Conservation (phyloP, 2,888 invertebrate genomes). For the Rhamphomyia laevipes region DNA sequence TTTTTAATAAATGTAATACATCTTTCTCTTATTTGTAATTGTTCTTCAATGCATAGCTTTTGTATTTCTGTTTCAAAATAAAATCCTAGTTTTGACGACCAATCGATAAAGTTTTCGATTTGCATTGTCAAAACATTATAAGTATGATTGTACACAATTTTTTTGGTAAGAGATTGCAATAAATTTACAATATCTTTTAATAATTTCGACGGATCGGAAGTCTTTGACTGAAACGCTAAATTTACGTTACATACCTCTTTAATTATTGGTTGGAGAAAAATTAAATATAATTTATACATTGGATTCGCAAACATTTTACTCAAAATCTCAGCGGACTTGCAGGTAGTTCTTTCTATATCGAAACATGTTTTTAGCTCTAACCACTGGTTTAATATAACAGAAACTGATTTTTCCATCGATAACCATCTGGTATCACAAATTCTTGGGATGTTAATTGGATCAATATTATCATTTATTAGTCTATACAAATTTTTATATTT, state of each 20-base stretch:
- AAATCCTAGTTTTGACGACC: background rate
- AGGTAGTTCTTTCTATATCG: background rate
- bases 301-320: background rate
- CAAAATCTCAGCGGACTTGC: background rate
- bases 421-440: conserved; percentile 19
- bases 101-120: no score
- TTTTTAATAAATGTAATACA: background rate
- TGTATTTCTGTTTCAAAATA: background rate
- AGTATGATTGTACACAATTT: no score
- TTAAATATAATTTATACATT: background rate
- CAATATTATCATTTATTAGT: conserved; percentile 17
- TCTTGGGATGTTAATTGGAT: conserved; percentile 18
- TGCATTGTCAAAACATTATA: no score
- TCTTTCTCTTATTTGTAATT: background rate
- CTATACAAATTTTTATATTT: conserved; percentile 16
- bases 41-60: background rate
- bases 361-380: background rate
- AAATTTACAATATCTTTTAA: no score
- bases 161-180: no score
- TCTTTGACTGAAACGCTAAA: background rate
- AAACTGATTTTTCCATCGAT: conserved; percentile 12
- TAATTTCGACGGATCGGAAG: no score
- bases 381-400: background rate
- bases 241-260: conserved; percentile 4
- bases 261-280: background rate